Evolutionary conservation across 2,113 vertebrate species (phyloP).

Genomic region (Chiloscyllium plagiosum): DNA sequence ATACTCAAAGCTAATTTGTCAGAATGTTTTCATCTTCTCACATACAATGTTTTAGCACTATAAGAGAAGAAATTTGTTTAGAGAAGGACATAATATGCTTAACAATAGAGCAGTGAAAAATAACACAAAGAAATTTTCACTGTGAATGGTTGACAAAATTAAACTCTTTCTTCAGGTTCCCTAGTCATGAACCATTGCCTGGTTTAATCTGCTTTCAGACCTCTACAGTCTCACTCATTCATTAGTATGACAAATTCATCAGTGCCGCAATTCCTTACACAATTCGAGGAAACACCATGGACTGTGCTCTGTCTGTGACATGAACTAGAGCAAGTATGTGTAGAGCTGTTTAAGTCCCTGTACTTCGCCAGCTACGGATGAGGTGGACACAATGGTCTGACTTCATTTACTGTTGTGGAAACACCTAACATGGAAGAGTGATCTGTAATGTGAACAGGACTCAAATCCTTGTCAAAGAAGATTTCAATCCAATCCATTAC

Average conservation of each 20-base stretch:
- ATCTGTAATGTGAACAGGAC: background rate
- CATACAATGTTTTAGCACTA: background rate
- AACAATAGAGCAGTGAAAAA: background rate
- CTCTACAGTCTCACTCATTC: background rate
- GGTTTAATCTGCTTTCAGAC: background rate
- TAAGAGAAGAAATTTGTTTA: background rate
- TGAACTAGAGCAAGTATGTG: background rate
- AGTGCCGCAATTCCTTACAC: background rate
- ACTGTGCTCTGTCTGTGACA: background rate
- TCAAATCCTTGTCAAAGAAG: background rate
- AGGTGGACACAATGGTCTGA: background rate
- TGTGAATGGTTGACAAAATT: background rate
- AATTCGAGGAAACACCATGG: background rate
- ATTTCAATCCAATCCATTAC: background rate
- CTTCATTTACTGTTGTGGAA: background rate
- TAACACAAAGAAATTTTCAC: background rate
- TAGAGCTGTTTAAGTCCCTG: background rate
- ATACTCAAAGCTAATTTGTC: background rate
- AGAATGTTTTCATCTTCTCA: background rate
- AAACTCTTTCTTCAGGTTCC: background rate
- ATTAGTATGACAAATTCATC: background rate
- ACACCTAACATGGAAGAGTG: background rate
- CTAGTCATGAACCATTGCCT: background rate
- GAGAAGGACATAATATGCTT: background rate
- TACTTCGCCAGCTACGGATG: background rate